phyloP scores from a whole-genome alignment of 2,113 vertebrate genomes.

The Brachypteracias leptosomus region DNA sequence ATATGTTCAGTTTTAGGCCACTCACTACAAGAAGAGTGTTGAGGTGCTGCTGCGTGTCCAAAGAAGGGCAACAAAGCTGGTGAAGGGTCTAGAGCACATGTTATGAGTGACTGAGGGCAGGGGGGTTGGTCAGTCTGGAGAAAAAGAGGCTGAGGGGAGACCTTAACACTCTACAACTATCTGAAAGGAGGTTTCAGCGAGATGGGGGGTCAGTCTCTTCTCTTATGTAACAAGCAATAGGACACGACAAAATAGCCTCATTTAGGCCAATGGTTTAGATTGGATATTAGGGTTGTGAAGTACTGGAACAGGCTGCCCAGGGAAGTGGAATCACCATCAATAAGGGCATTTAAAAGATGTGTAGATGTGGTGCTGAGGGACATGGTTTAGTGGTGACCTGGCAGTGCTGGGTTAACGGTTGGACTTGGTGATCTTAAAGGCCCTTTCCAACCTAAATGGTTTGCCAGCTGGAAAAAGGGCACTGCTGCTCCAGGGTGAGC shows the following conservation, averaged over 20 bases:
- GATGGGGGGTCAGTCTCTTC: not conserved
- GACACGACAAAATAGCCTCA: not conserved
- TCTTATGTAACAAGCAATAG: not conserved
- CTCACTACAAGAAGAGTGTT: not conserved
- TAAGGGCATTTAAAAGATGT: not conserved
- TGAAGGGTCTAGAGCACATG: not conserved
- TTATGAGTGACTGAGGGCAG: not conserved
- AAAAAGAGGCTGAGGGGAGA: not conserved
- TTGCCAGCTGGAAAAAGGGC: not conserved
- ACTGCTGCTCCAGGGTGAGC: not conserved
- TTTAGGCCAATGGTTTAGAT: not conserved
- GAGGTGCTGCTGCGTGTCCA: not conserved
- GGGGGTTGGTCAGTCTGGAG: not conserved
- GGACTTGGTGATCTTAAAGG: not conserved
- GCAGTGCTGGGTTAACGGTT: not conserved
- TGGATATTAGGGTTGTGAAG: not conserved
- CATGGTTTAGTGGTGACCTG: not conserved
- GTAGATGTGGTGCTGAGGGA: not conserved
- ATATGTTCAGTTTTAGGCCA: no score
- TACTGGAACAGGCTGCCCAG: not conserved
- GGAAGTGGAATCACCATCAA: not conserved
- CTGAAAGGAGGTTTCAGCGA: not conserved
- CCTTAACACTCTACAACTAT: rapidly evolving
- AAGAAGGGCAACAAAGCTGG: not conserved
- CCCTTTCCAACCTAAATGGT: not conserved